phyloP scores from a whole-genome alignment of 2,113 vertebrate genomes.

The Peromyscus leucopus region DNA sequence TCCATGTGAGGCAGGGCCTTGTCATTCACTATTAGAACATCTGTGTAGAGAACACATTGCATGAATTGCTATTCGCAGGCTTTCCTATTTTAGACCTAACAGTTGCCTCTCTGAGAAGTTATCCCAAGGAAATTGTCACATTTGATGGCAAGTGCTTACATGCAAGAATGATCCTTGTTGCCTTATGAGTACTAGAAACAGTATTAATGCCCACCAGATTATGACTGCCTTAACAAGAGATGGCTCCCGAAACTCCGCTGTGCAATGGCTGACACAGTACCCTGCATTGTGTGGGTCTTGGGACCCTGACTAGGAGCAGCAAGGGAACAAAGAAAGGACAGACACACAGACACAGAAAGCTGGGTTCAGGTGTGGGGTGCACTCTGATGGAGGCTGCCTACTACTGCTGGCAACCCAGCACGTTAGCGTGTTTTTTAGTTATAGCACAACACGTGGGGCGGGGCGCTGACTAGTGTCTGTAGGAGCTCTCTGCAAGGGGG shows the following conservation, averaged over 20 bases:
- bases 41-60: neutral
- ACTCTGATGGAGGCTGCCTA: neutral
- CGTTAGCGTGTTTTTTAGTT: neutral
- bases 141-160: neutral
- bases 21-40: neutral
- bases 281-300: too few species aligned
- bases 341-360: neutral
- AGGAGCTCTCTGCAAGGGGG: neutral
- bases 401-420: neutral
- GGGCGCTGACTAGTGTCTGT: neutral
- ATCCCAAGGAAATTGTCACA: neutral
- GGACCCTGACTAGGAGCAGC: neutral
- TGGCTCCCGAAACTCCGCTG: neutral
- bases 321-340: neutral
- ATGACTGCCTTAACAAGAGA: neutral
- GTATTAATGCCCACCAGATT: neutral
- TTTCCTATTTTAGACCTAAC: neutral
- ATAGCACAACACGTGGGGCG: neutral
- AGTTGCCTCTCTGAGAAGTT: neutral
- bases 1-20: neutral
- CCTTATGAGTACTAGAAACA: neutral
- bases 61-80: neutral
- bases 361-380: neutral
- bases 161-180: neutral
- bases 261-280: neutral